Conservation (phyloP, 2,888 invertebrate species). For the Drosophila kanekoi region DNA sequence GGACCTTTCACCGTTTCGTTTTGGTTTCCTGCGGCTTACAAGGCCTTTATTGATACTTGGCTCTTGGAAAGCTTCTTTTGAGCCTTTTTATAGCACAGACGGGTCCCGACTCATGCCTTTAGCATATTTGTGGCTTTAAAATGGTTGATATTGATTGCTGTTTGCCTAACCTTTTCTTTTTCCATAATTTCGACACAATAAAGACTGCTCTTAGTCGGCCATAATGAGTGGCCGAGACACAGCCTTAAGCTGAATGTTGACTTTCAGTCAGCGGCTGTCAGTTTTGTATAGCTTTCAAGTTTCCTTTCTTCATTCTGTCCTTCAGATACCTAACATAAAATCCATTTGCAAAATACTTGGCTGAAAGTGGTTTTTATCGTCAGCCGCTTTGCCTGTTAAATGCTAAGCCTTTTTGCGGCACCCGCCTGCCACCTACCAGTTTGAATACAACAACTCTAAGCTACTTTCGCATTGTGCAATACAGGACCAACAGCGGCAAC, state of each 20-base stretch:
- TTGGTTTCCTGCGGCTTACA: slow-evolving; percentile 63
- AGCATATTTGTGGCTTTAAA: slow-evolving; percentile 43
- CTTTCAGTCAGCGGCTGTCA: slow-evolving; percentile 19
- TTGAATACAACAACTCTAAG: slow-evolving; percentile 42
- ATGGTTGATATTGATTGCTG: slow-evolving; percentile 42
- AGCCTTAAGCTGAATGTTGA: slow-evolving; percentile 7
- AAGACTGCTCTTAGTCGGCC: slow-evolving; percentile 36
- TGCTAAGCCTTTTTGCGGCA: slow-evolving; percentile 37
- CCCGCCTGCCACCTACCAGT: neutral
- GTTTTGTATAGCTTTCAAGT: slow-evolving; percentile 28
- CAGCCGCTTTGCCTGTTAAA: slow-evolving; percentile 35
- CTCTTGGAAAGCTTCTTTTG: slow-evolving; percentile 48
- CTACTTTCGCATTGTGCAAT: slow-evolving; percentile 28
- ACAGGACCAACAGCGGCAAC: neutral
- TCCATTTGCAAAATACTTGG: slow-evolving; percentile 45
- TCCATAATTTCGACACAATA: slow-evolving; percentile 44
- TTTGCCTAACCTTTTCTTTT: slow-evolving; percentile 44
- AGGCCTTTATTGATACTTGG: slow-evolving; percentile 72
- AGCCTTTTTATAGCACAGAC: slow-evolving; percentile 40
- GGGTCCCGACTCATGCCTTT: neutral
- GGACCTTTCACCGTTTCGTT: slow-evolving; percentile 58
- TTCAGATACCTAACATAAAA: slow-evolving; percentile 31
- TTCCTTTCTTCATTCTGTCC: slow-evolving; percentile 1
- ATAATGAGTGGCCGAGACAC: slow-evolving; percentile 55
- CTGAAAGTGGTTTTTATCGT: slow-evolving; percentile 23